phyloP scores from a whole-genome alignment of 2,797 vertebrate species.

The Poeciliopsis gracilis region DNA sequence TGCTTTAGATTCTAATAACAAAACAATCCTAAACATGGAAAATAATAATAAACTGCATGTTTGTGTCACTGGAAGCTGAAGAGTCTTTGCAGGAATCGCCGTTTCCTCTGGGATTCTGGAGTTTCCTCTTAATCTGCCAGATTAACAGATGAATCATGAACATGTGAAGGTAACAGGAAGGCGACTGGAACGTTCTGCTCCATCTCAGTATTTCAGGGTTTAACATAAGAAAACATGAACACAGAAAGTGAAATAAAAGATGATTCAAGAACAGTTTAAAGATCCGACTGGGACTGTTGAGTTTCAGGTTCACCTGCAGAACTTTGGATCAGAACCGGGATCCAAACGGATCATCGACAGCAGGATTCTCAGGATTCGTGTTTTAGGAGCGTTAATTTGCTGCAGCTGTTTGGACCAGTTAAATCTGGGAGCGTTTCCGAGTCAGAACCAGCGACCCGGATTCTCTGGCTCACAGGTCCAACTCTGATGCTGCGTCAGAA shows the following conservation, averaged over 20 bases:
- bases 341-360: background rate
- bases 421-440: background rate
- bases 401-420: background rate
- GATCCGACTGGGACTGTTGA: background rate
- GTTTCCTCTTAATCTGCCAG: background rate
- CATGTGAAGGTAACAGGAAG: background rate
- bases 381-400: background rate
- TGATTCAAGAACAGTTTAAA: background rate
- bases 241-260: background rate
- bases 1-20: background rate
- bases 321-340: background rate
- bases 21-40: background rate
- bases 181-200: background rate
- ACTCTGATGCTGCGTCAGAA: background rate
- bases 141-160: background rate
- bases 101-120: background rate
- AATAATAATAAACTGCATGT: too few species aligned
- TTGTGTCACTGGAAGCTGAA: too few species aligned
- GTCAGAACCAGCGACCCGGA: background rate
- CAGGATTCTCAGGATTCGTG: background rate
- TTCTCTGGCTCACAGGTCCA: background rate
- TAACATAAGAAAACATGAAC: background rate
- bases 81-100: background rate
- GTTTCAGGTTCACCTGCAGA: background rate
- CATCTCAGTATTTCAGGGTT: background rate